phyloP scores from a whole-genome alignment of 2,797 vertebrate species.

The Aeoliscus strigatus region DNA sequence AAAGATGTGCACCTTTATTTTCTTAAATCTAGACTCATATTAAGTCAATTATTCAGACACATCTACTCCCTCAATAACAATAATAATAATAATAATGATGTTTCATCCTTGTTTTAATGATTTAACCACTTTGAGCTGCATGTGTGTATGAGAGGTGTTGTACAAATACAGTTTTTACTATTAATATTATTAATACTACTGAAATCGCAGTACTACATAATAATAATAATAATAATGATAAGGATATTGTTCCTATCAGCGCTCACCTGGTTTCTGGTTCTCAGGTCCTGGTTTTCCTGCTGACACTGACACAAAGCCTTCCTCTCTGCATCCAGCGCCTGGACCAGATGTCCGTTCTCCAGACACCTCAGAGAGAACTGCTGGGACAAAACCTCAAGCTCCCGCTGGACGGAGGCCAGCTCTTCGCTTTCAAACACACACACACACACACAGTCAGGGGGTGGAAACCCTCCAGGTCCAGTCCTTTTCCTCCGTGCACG shows the following conservation, averaged over 20 bases:
- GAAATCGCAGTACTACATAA: too few relatives aligned
- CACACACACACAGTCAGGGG: neutral
- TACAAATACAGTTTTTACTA: too few relatives aligned
- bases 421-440: conserved; percentile 58
- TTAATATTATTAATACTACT: too few relatives aligned
- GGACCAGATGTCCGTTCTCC: conserved; percentile 66
- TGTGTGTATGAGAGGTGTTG: too few relatives aligned
- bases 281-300: conserved; percentile 71
- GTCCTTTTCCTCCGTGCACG: neutral
- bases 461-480: neutral
- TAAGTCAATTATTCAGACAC: too few relatives aligned
- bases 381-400: conserved; percentile 70
- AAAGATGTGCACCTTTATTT: too few relatives aligned
- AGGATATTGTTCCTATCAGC: neutral
- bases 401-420: conserved; percentile 62
- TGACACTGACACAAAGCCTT: conserved; percentile 69
- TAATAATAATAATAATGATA: too few relatives aligned
- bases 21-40: too few relatives aligned
- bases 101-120: too few relatives aligned
- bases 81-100: too few relatives aligned
- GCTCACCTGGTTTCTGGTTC: conserved; percentile 68
- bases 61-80: too few relatives aligned
- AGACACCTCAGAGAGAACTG: conserved; percentile 73
- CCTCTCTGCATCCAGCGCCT: conserved; percentile 72
- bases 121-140: too few relatives aligned